phyloP scores from a whole-genome alignment of 2,797 vertebrate species.

The Meda fulgida region DNA sequence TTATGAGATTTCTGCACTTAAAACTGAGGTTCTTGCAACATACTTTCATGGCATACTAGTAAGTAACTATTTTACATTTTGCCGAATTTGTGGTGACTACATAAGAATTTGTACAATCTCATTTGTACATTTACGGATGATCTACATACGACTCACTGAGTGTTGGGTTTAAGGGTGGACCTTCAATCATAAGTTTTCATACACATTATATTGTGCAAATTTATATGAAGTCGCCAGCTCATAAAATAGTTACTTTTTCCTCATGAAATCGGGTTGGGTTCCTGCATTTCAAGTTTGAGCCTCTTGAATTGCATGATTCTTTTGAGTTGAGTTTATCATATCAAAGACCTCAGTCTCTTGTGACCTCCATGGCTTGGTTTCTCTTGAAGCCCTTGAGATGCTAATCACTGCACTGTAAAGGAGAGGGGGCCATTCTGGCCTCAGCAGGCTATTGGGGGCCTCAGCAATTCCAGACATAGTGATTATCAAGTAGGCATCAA shows the following conservation, averaged over 20 bases:
- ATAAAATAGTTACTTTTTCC: background rate
- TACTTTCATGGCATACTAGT: too few species aligned
- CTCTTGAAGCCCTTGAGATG: constrained; percentile 39
- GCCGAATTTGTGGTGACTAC: too few species aligned
- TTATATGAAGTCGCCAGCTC: background rate
- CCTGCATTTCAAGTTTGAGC: background rate
- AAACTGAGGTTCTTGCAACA: background rate
- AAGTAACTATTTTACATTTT: too few species aligned
- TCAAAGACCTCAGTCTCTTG: constrained; percentile 36
- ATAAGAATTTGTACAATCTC: background rate
- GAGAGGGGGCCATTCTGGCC: background rate
- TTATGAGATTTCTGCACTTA: background rate
- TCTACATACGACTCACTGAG: background rate
- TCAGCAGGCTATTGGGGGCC: constrained; percentile 35
- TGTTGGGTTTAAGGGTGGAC: background rate
- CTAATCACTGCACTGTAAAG: constrained; percentile 39
- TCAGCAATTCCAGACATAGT: constrained; percentile 67
- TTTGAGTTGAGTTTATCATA: constrained; percentile 34
- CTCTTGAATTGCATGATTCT: constrained; percentile 25
- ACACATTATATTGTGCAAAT: background rate
- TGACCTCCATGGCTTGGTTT: constrained; percentile 33
- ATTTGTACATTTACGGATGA: background rate
- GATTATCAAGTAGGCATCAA: constrained; percentile 73
- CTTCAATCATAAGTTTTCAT: background rate
- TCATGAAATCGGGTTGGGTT: background rate